Conservation (phyloP, 2,797 vertebrate species). For the Clarias pachynema region DNA sequence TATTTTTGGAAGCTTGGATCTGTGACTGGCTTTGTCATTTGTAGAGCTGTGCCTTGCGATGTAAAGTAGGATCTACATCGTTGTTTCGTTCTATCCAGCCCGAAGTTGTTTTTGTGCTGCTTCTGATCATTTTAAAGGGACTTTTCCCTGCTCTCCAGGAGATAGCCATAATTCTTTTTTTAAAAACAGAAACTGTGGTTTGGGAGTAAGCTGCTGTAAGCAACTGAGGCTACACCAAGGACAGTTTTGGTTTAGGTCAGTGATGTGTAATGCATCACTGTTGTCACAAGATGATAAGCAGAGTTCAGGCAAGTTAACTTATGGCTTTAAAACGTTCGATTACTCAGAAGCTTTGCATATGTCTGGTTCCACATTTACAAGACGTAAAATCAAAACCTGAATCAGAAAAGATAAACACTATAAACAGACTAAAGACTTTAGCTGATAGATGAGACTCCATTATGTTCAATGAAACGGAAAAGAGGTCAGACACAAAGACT, state of each 20-base stretch:
- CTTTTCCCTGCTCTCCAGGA: conserved; percentile 27
- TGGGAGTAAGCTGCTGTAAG: conserved; percentile 32
- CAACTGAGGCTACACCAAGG: conserved; percentile 25
- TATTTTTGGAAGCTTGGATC: conserved; percentile 10
- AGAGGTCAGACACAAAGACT: conserved; percentile 28
- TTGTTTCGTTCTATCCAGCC: background rate
- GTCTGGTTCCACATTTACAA: conserved; percentile 4
- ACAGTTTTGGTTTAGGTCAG: conserved; percentile 29
- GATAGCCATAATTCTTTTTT: conserved; percentile 36
- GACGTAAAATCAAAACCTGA: background rate
- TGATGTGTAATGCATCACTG: conserved; percentile 20
- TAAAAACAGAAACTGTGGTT: conserved; percentile 47
- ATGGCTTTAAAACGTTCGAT: background rate
- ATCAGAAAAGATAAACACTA: background rate
- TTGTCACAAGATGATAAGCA: background rate
- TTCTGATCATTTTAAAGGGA: conserved; percentile 22
- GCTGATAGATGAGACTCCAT: background rate
- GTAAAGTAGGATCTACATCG: too few relatives aligned
- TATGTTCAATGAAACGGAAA: conserved; percentile 25
- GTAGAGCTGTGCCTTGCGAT: background rate
- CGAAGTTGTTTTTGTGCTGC: background rate
- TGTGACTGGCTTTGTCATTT: background rate
- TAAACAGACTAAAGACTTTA: conserved; percentile 1
- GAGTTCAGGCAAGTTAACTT: background rate
- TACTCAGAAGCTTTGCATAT: too few relatives aligned